Base-by-base conservation (phyloP, 2,113 vertebrate species). In the Otolemur garnettii region DNA sequence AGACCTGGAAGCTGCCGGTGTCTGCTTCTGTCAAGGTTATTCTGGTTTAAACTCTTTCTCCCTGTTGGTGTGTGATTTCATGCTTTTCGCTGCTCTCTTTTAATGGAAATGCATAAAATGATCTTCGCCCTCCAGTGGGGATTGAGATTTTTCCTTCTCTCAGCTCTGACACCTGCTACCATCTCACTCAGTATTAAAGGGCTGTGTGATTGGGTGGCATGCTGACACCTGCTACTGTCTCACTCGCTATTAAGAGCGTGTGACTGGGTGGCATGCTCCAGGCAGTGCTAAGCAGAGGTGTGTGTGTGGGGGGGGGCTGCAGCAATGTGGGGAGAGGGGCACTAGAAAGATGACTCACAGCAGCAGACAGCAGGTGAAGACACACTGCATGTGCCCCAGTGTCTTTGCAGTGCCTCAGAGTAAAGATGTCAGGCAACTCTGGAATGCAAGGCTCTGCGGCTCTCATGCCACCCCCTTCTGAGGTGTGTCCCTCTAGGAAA, bases 21-120 rank as follows among this genome's bases (percentile, higher is more conserved):
- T 24, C 62, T 92, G 85, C 22, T 84, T 77, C 93, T 88, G 82
- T 93, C 91, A 91, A 96, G 91, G 93, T 96, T 93, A 89, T 62
- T 89, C 86, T 85, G 15, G 50, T 90, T 96, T 89, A 45, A 89
- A 83, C 33, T 55, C 84, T 62, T 75, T 97, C 60, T 93, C 93
- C 91, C 79, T 3, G 14, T 89, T 96, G 96, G 86, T 89, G 55
- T 93, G 66, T 26, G 75, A 98, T 96, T 97, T 97, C 94, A 84
- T 95, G 95, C 95, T 96, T 93, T 97, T 93, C 87, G 94, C 45
- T 95, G 96, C 75, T 97, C 91, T 55, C 84, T 97, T 91, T 95
- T 93, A 97, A 93, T 93, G 84, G 69, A 97, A 97, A 97, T 91
- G 66, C 90, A 96, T 79, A 94, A 97, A 96, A 96, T 96, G 89